Percentiles rank a stretch among this genome's conserved stretches.
These are phyloP conservation scores for Spilosoma lubricipeda DNA, from an alignment of 2,888 invertebrate genomes.

Conservation along the genomic window DNA sequence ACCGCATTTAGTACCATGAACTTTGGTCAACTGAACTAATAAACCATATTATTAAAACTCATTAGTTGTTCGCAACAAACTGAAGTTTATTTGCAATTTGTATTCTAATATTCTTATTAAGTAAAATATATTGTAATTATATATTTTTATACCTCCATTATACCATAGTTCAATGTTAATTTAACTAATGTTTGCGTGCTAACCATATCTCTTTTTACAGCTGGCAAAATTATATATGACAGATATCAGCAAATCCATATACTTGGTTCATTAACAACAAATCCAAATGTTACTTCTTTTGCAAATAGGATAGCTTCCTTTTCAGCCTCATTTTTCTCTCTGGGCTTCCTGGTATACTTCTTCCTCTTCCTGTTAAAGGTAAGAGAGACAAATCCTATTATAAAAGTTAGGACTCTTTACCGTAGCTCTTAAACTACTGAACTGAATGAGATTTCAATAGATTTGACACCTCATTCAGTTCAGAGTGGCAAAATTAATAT, in stretches of 20 bases:
- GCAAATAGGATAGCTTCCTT: slow-evolving; percentile 80
- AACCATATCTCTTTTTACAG: slow-evolving; percentile 76
- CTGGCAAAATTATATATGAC: slow-evolving; percentile 87
- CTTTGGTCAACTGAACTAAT: background rate
- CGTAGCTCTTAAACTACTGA: no score
- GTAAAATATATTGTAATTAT: background rate
- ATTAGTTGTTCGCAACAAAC: no score
- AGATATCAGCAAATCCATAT: slow-evolving; percentile 87
- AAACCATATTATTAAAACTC: no score
- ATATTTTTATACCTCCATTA: background rate
- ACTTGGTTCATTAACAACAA: slow-evolving; percentile 81
- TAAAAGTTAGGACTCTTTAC: background rate
- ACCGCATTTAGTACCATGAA: background rate
- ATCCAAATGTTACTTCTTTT: slow-evolving; percentile 80
- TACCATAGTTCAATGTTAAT: slow-evolving; percentile 6
- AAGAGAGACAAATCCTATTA: slow-evolving; percentile 47
- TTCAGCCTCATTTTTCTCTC: slow-evolving; percentile 74
- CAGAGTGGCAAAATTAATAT: background rate
- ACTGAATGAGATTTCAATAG: no score
- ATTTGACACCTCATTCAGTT: no score
- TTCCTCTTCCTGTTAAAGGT: slow-evolving; percentile 81
- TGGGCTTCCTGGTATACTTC: slow-evolving; percentile 88
- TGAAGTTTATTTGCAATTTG: no score
- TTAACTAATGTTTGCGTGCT: slow-evolving; percentile 47
- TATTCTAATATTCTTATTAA: no score